Base-by-base conservation (phyloP, 2,888 invertebrate species). In the Plebejus argus region DNA sequence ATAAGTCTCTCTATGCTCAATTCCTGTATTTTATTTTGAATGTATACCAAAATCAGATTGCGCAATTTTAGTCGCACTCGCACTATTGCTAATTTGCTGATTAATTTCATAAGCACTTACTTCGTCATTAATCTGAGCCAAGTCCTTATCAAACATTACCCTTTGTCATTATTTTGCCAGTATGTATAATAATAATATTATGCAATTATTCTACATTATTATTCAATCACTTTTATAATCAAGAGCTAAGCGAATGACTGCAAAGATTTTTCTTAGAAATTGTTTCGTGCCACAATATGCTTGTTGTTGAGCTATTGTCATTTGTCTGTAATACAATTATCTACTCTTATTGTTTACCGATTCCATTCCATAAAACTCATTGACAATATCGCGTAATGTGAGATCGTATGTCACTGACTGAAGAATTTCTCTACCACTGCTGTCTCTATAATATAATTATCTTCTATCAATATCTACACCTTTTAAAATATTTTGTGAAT, bases 341-440 rank as follows among this genome's bases (percentile, higher is more conserved):
- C 66, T 15, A 28, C 66, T 66, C 15, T 23, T 66, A 66, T 66
- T 66, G 66, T 66, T 66, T 66, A 15, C 66, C 28, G 66, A 66
- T 66, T 66, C 66, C 66, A 66, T 23, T 61, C 10, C 61, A 61
- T 58, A n/a, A 58, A 5, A 58, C 18, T 58, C 58, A 20, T 8
- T 58, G 58, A 58, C 58, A 58, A 10, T 58, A 58, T 58, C n/a
- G 18, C 18, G 45, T 10, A 45, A 53, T 53, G 20, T 58, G 58
- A 20, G 58, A 58, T 58, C 58, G 20, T 20, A 58, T 58, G 20
- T 58, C 20, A 20, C 20, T 58, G 20, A 58, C 58, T 20, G 20
- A 58, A 20, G n/a, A 56, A 20, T 58, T 58, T n/a, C 58, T 20
- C 58, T n/a, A 58, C 58, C 58, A 20, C 6, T 56, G n/a, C n/a